phyloP scores from a whole-genome alignment of 2,797 vertebrate genomes.

The Sebastes kiyomatsui region DNA sequence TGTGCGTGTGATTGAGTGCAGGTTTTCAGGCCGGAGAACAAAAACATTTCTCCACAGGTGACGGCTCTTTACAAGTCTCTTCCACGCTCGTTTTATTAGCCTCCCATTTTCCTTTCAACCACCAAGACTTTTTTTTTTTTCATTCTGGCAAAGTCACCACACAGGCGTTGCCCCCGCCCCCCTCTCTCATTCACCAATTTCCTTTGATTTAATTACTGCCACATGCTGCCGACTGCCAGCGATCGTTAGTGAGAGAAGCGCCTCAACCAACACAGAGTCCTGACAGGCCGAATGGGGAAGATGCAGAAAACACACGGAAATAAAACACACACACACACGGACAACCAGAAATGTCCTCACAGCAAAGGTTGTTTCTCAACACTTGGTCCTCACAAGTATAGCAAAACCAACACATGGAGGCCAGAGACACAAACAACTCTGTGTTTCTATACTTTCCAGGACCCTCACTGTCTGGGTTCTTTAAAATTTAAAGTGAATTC shows the following conservation, averaged over 20 bases:
- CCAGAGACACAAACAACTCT: constrained; percentile 1
- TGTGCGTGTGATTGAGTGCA: constrained; percentile 4
- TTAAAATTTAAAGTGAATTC: neutral
- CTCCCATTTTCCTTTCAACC: constrained; percentile 68
- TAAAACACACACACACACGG: neutral
- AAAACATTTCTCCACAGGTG: constrained; percentile 71
- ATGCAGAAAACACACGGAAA: constrained; percentile 4
- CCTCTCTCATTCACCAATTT: constrained; percentile 50
- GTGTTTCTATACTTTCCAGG: neutral
- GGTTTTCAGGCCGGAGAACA: constrained; percentile 54
- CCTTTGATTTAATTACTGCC: constrained; percentile 88
- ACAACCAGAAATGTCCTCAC: neutral
- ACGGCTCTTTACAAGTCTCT: constrained; percentile 67
- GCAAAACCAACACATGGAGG: neutral
- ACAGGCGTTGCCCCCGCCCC: neutral
- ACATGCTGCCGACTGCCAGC: constrained; percentile 85
- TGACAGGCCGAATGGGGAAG: constrained; percentile 24
- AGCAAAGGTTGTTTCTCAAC: too few relatives aligned
- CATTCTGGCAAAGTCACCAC: constrained; percentile 43
- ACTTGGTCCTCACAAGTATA: too few relatives aligned
- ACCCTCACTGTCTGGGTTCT: neutral
- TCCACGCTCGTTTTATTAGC: constrained; percentile 69
- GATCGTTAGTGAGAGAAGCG: constrained; percentile 77
- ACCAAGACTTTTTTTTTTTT: constrained; percentile 24
- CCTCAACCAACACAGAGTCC: constrained; percentile 37